These are phyloP conservation scores for Pristionchus fissidentatus DNA, from an alignment of 2,888 invertebrate species.

Conservation along the genomic window DNA sequence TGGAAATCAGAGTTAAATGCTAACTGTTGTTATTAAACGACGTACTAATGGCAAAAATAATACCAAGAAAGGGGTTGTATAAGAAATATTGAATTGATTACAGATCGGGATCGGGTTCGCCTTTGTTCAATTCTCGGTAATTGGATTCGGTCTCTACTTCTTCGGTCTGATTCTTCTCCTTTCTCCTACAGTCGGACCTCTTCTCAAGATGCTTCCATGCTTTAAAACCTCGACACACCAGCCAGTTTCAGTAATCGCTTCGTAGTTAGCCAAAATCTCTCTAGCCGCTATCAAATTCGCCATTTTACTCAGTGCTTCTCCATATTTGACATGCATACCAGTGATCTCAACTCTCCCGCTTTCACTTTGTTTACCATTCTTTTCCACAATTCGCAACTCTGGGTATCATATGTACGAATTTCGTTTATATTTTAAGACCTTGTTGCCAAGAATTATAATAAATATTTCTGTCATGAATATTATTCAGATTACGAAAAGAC, in stretches of 20 bases:
- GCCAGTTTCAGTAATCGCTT: neutral
- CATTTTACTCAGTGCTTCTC: slow-evolving; percentile 28
- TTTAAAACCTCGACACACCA: neutral
- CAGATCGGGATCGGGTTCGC: slow-evolving; percentile 42
- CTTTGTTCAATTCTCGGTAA: slow-evolving; percentile 35
- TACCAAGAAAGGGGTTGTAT: neutral
- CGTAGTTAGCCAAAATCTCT: neutral
- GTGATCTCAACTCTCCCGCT: slow-evolving; percentile 37
- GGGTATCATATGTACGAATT: slow-evolving; percentile 43
- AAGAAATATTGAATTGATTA: neutral
- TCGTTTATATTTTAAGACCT: neutral
- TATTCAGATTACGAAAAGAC: neutral
- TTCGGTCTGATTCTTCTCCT: slow-evolving; percentile 39
- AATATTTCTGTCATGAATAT: neutral
- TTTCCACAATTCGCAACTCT: neutral
- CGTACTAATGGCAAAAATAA: neutral
- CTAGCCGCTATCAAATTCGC: neutral
- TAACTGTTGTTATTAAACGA: no score
- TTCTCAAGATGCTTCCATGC: slow-evolving; percentile 10
- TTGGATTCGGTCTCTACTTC: slow-evolving; percentile 29
- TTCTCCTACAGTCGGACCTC: neutral
- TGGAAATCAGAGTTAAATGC: neutral
- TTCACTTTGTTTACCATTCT: neutral
- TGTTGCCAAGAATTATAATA: neutral
- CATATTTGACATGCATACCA: slow-evolving; percentile 45